Evolutionary conservation across 2,113 vertebrate genomes (phyloP).

Genomic region (Thunnus thynnus): DNA sequence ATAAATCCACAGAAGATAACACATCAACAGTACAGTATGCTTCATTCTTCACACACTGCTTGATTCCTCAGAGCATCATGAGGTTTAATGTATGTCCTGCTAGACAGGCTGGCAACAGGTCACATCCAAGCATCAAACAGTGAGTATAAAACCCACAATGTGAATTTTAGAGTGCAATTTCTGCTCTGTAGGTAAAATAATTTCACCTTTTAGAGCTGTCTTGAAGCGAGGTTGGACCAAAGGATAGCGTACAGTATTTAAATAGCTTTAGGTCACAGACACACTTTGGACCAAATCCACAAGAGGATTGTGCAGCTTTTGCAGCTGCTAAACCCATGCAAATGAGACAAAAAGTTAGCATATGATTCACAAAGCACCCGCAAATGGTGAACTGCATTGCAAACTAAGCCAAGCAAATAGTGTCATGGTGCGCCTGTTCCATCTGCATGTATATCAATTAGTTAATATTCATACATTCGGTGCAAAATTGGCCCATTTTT

Average conservation of each 20-base stretch:
- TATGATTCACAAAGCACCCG: no score
- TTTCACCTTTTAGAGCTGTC: not conserved
- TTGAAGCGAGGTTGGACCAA: not conserved
- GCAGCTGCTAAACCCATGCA: no score
- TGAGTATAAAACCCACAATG: not conserved
- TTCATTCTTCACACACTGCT: slow-evolving; percentile 9
- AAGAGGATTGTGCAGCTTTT: no score
- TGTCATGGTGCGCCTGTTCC: no score
- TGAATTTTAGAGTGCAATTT: not conserved
- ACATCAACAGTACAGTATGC: not conserved
- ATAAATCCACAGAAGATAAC: slow-evolving; percentile 47
- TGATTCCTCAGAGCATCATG: not conserved
- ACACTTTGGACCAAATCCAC: no score
- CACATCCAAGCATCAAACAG: not conserved
- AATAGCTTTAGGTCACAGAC: no score
- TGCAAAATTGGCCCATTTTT: no score
- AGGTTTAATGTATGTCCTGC: not conserved
- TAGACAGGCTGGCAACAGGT: not conserved
- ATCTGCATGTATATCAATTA: no score
- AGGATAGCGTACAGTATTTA: not conserved
- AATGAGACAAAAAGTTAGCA: no score
- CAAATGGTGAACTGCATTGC: no score
- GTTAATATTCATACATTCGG: no score
- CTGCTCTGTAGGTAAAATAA: not conserved
- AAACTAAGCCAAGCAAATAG: no score